Evolutionary conservation across 2,797 vertebrate species (phyloP).

Genomic region (Bovichtus variegatus): DNA sequence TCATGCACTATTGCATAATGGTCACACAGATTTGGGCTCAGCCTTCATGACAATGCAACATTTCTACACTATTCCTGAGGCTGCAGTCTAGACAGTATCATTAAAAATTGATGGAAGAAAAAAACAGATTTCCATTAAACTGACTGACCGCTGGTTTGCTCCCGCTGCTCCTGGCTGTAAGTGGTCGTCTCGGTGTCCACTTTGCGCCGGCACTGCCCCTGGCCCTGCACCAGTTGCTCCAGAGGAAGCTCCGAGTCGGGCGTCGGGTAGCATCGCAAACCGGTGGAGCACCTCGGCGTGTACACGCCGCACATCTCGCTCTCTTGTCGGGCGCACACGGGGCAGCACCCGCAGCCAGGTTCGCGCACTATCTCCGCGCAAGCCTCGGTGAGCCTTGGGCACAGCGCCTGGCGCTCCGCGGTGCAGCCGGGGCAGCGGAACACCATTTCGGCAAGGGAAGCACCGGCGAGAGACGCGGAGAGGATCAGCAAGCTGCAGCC

Average conservation of each 20-base stretch:
- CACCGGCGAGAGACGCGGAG: conserved; percentile 78
- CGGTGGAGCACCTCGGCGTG: conserved; percentile 92
- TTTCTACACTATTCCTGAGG: conserved; percentile 33
- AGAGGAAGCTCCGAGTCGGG: conserved; percentile 93
- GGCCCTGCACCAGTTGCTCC: conserved; percentile 92
- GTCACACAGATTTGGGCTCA: conserved; percentile 22
- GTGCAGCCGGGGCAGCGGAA: conserved; percentile 90
- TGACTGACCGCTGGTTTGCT: conserved; percentile 87
- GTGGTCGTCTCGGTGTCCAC: conserved; percentile 86
- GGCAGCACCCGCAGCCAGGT: conserved; percentile 96
- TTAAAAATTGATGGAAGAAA: conserved; percentile 71
- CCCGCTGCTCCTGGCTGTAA: conserved; percentile 85
- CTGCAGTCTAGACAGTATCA: conserved; percentile 77
- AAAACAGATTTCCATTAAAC: conserved; percentile 59
- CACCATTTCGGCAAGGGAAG: conserved; percentile 87
- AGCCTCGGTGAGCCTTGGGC: conserved; percentile 82
- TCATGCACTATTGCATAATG: conserved; percentile 12
- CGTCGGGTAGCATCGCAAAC: conserved; percentile 93
- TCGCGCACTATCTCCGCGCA: conserved; percentile 95
- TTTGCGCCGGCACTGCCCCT: conserved; percentile 91
- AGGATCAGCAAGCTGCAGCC: conserved; percentile 81
- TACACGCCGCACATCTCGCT: conserved; percentile 95
- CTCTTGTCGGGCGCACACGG: conserved; percentile 92
- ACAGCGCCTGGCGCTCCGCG: conserved; percentile 89
- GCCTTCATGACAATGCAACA: conserved; percentile 62